A percentile compares a stretch with the other conserved stretches of the same genome.
Evolutionary conservation across 2,888 invertebrate genomes (phyloP).

Genomic region (Cephus pygmeus): DNA sequence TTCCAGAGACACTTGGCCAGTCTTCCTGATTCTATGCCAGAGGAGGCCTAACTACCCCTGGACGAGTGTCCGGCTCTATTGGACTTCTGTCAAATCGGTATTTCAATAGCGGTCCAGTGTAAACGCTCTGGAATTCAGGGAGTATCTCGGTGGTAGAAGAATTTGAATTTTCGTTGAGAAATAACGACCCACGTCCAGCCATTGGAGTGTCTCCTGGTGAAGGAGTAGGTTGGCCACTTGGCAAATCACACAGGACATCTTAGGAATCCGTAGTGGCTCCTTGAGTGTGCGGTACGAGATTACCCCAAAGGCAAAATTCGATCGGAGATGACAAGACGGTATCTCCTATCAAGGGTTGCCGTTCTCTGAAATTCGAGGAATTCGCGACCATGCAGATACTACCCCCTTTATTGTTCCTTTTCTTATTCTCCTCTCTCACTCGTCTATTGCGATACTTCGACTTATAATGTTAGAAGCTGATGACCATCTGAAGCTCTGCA

Average conservation of each 20-base stretch:
- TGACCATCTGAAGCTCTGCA: not conserved
- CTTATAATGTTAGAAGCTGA: not conserved
- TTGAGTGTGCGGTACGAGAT: not conserved
- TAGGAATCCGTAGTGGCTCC: slow-evolving; percentile 51
- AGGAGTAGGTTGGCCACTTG: not conserved
- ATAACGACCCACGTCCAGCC: not conserved
- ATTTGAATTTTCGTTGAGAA: slow-evolving; percentile 49
- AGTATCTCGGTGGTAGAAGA: slow-evolving; percentile 49
- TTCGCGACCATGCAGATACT: slow-evolving; percentile 57
- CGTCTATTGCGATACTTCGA: not conserved
- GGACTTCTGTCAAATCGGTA: slow-evolving; percentile 59
- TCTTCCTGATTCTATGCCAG: not conserved
- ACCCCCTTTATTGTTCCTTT: slow-evolving; percentile 28
- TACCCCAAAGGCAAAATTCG: slow-evolving; percentile 57
- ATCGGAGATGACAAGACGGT: slow-evolving; percentile 58
- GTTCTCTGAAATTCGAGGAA: slow-evolving; percentile 53
- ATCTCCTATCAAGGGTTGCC: slow-evolving; percentile 15
- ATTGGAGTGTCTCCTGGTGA: not conserved
- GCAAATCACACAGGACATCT: slow-evolving; percentile 40
- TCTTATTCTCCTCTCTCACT: not conserved
- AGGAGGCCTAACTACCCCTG: not conserved
- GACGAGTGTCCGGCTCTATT: slow-evolving; percentile 1
- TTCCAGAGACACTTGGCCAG: not conserved
- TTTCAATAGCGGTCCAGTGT: slow-evolving; percentile 53
- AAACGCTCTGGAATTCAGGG: slow-evolving; percentile 38